Evolutionary conservation across 2,888 invertebrate genomes (phyloP), one percentile per base, ranked within the genome.

Genomic region (Branchipolynoe longqiensis): DNA sequence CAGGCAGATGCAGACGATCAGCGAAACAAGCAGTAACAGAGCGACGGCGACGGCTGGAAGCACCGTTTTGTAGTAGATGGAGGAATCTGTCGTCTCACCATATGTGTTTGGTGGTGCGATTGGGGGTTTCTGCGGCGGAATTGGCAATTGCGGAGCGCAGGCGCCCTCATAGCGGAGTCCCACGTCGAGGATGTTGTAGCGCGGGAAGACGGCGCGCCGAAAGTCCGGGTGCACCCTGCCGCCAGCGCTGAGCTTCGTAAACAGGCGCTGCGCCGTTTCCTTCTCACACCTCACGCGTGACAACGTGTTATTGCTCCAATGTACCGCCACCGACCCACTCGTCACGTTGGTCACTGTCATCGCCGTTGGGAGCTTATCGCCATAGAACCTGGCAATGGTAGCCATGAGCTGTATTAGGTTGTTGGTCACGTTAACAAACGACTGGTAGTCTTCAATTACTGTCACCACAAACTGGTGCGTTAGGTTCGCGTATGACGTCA

Each of bases 291-390:
- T 48, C 36, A 78, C 83, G 59, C n/a, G 85, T n/a, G 86, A 86
- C 14, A 88, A 69, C 0, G 89, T 86, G 41, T 86, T 89, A 86
- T 90, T 90, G 22, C 88, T 88, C 90, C 90, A 90, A 0, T 87
- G 58, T 14, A 90, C 40, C 28, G 87, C 85, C 64, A 89, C 85
- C 0, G 90, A 90, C 0, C 90, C 90, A 31, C 73, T 74, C 3
- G 56, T 56, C 0, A 90, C 87, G 25, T 86, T 84, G 36, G 88
- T 62, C 36, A 90, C 88, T 3, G 88, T 88, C 28, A 90, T 87
- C 69, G 74, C 78, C 6, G 82, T 31, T 8, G 88, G 33, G 2
- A 69, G 59, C 22, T 18, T 58, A 40, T 89, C 89, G 0, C 86
- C 86, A 31, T 88, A 88, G 73, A 86, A 89, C 0, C 25, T 36